Evolutionary conservation across 1,140 invertebrate genomes (phyloP).

Genomic region (Nephila pilipes): DNA sequence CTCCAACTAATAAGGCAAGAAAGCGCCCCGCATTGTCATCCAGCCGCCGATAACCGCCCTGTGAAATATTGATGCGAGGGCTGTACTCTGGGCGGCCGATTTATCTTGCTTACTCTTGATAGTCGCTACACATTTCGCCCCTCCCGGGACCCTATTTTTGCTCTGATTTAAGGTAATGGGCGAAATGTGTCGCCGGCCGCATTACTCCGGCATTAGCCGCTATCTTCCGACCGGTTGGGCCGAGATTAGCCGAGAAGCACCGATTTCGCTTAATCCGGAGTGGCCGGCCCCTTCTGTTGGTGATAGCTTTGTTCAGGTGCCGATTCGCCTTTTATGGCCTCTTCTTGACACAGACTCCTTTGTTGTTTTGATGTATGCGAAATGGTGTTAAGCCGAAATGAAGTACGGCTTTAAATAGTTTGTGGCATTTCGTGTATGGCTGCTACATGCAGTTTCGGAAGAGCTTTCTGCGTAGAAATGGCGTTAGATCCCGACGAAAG

Average conservation of each 20-base stretch:
- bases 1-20: constrained; percentile 59
- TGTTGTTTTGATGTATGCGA: constrained; percentile 15
- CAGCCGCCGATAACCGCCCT: constrained; percentile 62
- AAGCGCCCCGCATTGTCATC: constrained; percentile 59
- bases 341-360: not conserved
- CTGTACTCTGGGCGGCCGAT: constrained; percentile 51
- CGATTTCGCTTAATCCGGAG: constrained; percentile 2
- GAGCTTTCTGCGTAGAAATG: not conserved
- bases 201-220: constrained; percentile 46
- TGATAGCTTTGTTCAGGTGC: constrained; percentile 30
- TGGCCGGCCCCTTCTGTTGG: not conserved
- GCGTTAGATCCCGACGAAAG: too few species aligned
- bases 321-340: not conserved
- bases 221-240: constrained; percentile 45
- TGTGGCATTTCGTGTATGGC: not conserved
- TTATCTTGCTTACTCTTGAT: constrained; percentile 72
- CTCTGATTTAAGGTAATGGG: constrained; percentile 75
- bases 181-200: constrained; percentile 52
- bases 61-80: constrained; percentile 72
- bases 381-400: not conserved
- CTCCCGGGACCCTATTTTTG: constrained; percentile 65
- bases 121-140: constrained; percentile 58
- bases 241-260: constrained; percentile 7
- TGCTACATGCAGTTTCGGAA: not conserved
- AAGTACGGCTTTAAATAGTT: not conserved